Evolutionary conservation across 92 coral and sea anemone species (phyloP).

Genomic region (Desmophyllum pertusum): DNA sequence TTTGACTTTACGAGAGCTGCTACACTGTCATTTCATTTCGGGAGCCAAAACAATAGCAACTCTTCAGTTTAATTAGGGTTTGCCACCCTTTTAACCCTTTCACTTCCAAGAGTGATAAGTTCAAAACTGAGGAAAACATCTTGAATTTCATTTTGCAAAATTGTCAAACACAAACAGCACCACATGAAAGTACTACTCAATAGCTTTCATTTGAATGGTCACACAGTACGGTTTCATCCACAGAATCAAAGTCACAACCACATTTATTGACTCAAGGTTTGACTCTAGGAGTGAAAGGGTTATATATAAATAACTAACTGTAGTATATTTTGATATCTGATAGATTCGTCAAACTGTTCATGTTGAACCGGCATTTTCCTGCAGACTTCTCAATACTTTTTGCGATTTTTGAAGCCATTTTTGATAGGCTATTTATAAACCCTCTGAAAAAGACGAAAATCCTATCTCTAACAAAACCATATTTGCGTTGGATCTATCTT

Average conservation of each 20-base stretch:
- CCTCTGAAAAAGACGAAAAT: neutral
- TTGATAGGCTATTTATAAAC: neutral
- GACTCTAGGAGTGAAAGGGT: no score
- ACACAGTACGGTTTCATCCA: no score
- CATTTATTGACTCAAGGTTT: no score
- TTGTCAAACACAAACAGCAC: no score
- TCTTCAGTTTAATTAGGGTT: neutral
- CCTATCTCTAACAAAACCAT: neutral
- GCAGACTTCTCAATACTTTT: conserved; percentile 11
- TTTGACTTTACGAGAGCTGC: no score
- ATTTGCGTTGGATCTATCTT: neutral
- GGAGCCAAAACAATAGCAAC: neutral
- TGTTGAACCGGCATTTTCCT: conserved; percentile 18
- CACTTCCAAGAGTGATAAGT: no score
- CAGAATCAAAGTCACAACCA: no score
- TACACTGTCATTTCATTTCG: neutral
- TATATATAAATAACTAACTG: no score
- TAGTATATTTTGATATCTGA: neutral
- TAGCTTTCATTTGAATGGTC: no score
- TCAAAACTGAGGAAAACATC: no score
- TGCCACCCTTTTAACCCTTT: neutral
- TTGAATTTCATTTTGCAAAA: no score
- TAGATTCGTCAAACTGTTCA: conserved; percentile 9
- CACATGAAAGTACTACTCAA: no score
- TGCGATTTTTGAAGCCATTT: neutral